A percentile compares a stretch with the other conserved stretches of the same genome.
Evolutionary conservation across 2,797 vertebrate species (phyloP).

Genomic region (Arrhamphus sclerolepis): DNA sequence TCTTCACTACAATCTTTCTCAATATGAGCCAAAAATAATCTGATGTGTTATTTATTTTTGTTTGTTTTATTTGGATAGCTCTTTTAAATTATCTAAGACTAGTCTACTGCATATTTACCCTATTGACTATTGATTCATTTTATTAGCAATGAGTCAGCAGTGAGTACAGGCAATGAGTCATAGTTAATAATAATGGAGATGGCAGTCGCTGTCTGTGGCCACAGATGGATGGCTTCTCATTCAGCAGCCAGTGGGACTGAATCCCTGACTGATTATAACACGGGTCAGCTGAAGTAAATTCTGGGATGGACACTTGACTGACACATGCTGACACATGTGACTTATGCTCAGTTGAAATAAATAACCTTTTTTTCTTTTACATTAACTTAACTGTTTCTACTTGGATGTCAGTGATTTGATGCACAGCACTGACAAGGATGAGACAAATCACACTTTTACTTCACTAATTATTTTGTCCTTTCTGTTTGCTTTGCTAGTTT

Average conservation of each 20-base stretch:
- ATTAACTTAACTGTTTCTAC: not conserved
- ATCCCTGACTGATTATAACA: slow-evolving; percentile 25
- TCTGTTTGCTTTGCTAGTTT: not conserved
- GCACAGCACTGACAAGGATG: too few relatives aligned
- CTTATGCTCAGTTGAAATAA: not conserved
- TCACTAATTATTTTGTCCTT: too few relatives aligned
- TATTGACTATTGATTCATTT: slow-evolving; percentile 35
- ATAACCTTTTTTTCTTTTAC: not conserved
- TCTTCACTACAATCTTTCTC: too few relatives aligned
- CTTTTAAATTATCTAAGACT: too few relatives aligned
- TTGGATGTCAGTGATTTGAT: too few relatives aligned
- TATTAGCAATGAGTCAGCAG: slow-evolving; percentile 51
- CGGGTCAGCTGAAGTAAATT: slow-evolving; percentile 21
- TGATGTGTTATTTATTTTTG: too few relatives aligned
- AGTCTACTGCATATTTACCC: slow-evolving; percentile 7
- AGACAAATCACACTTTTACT: not conserved
- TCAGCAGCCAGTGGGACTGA: slow-evolving; percentile 23
- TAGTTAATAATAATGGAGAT: slow-evolving; percentile 50
- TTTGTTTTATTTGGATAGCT: too few relatives aligned
- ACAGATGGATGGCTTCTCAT: slow-evolving; percentile 43
- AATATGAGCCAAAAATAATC: too few relatives aligned
- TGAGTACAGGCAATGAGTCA: slow-evolving; percentile 46
- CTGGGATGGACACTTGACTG: not conserved
- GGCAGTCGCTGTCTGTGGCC: slow-evolving; percentile 42
- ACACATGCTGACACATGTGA: slow-evolving; percentile 22